These are phyloP conservation scores for Perizoma flavofasciatum DNA, from an alignment of 2,888 invertebrate genomes.

Conservation along the genomic window DNA sequence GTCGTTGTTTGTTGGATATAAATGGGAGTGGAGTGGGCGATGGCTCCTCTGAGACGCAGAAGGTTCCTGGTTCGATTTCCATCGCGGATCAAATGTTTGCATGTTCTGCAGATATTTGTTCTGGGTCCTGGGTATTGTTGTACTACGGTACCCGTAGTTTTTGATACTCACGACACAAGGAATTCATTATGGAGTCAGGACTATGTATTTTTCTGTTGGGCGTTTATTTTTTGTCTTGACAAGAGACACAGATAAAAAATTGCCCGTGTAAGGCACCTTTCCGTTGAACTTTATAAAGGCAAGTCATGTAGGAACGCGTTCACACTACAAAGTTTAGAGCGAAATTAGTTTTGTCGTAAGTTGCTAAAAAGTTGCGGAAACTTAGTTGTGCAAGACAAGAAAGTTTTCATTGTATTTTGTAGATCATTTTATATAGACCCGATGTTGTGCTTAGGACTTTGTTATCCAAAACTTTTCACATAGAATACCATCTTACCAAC, in stretches of 20 bases:
- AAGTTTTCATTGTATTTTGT: constrained; percentile 24
- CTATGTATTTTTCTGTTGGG: no score
- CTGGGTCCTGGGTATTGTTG: no score
- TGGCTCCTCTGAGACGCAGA: no score
- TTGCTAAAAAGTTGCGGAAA: constrained; percentile 27
- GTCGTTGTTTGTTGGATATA: no score
- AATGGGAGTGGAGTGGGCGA: no score
- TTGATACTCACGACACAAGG: no score
- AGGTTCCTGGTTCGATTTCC: no score
- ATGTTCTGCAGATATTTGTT: no score
- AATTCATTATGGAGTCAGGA: no score
- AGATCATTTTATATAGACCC: constrained; percentile 9
- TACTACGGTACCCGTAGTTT: no score
- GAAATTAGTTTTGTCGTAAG: constrained; percentile 26
- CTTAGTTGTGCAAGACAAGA: constrained; percentile 21
- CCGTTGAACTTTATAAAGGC: constrained; percentile 27
- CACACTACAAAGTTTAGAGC: constrained; percentile 30
- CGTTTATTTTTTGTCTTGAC: no score
- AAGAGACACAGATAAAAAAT: background rate
- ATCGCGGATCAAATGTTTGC: no score
- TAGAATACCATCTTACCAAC: background rate
- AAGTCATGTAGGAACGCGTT: constrained; percentile 37
- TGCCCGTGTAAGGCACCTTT: constrained; percentile 9
- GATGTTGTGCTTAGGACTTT: constrained; percentile 3
- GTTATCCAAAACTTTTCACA: constrained; percentile 3